phyloP scores from a whole-genome alignment of 2,888 invertebrate genomes.

The Drosophila pseudotakahashii region DNA sequence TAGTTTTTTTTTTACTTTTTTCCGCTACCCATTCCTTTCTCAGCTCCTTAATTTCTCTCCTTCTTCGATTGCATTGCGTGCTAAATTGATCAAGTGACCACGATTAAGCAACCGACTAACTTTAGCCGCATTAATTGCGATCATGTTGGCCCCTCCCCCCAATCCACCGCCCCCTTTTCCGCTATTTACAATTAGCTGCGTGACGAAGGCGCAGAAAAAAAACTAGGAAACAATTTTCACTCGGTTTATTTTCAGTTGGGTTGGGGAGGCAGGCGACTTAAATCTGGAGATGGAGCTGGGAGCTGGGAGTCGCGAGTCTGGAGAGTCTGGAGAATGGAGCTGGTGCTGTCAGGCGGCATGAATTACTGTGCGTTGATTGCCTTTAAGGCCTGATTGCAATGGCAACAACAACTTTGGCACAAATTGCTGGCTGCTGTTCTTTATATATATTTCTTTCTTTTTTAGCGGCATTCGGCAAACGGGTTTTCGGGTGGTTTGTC shows the following conservation, averaged over 20 bases:
- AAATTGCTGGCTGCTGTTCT: slow-evolving; percentile 62
- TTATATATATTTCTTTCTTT: slow-evolving; percentile 9
- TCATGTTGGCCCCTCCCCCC: slow-evolving; percentile 36
- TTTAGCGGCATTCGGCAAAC: slow-evolving; percentile 63
- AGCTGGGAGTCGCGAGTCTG: slow-evolving; percentile 3
- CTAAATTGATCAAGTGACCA: slow-evolving; percentile 52
- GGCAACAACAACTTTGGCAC: slow-evolving; percentile 49
- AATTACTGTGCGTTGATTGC: slow-evolving; percentile 80
- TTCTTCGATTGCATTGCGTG: slow-evolving; percentile 35
- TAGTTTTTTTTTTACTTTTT: neutral
- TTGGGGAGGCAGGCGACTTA: neutral
- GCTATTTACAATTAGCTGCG: slow-evolving; percentile 66
- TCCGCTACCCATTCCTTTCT: neutral
- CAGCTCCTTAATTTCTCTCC: neutral
- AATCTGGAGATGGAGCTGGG: no score
- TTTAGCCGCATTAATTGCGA: slow-evolving; percentile 57
- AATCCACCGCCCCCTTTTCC: slow-evolving; percentile 10
- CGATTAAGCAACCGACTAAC: slow-evolving; percentile 38
- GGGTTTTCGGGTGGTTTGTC: slow-evolving; percentile 49
- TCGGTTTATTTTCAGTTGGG: slow-evolving; percentile 29
- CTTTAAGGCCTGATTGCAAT: slow-evolving; percentile 74
- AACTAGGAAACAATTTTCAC: slow-evolving; percentile 45
- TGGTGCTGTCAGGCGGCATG: slow-evolving; percentile 69
- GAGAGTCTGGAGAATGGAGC: slow-evolving; percentile 16
- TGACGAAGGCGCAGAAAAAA: slow-evolving; percentile 31